phyloP scores from a whole-genome alignment of 2,797 vertebrate species.

The Diceros bicornis region DNA sequence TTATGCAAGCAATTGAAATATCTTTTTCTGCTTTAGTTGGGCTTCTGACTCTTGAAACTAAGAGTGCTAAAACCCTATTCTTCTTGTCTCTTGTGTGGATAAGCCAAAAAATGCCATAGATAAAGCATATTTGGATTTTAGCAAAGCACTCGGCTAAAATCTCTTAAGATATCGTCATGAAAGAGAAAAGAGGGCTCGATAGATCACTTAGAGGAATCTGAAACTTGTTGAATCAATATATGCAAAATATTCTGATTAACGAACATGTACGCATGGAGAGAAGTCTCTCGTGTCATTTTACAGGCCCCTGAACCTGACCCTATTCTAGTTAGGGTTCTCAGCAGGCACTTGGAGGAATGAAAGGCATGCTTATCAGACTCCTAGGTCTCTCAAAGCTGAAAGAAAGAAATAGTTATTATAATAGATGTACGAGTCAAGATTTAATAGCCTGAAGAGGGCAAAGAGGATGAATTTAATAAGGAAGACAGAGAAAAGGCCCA shows the following conservation, averaged over 20 bases:
- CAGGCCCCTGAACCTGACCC: not conserved
- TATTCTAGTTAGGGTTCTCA: not conserved
- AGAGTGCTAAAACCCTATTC: not conserved
- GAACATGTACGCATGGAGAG: not conserved
- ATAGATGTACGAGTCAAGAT: not conserved
- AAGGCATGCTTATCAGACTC: not conserved
- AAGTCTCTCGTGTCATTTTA: not conserved
- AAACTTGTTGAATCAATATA: conserved; percentile 11
- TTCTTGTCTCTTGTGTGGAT: not conserved
- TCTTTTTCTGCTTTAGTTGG: not conserved
- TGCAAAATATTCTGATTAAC: not conserved
- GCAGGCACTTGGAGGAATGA: not conserved
- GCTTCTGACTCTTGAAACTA: conserved; percentile 23
- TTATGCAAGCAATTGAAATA: not conserved
- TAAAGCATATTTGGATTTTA: not conserved
- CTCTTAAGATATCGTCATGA: not conserved
- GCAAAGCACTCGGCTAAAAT: not conserved
- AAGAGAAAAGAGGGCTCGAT: not conserved
- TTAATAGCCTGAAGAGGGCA: not conserved
- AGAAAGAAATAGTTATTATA: not conserved
- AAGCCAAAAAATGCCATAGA: not conserved
- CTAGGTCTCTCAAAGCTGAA: not conserved
- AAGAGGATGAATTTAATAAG: not conserved
- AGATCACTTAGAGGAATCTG: not conserved
- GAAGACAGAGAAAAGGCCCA: not conserved